These are phyloP conservation scores for Lasioglossum villosulum DNA, from an alignment of 2,888 invertebrate species.

Conservation along the genomic window DNA sequence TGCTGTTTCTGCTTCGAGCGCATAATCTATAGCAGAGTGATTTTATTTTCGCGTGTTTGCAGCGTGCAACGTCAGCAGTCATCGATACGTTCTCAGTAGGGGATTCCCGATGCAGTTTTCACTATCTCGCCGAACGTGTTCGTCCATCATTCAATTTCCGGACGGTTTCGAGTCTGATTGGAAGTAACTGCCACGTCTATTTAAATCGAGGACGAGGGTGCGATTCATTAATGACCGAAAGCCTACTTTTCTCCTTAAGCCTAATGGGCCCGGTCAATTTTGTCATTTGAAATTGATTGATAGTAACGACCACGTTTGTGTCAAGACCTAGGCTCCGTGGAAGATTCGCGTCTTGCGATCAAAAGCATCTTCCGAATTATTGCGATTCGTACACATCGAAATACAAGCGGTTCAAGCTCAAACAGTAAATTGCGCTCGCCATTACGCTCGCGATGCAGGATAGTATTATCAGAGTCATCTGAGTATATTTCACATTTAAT, in stretches of 20 bases:
- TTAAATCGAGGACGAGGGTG: not conserved
- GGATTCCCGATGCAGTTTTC: not conserved
- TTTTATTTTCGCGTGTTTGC: not conserved
- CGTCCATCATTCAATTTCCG: constrained; percentile 36
- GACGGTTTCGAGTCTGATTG: constrained; percentile 28
- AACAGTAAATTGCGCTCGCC: not conserved
- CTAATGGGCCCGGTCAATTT: constrained; percentile 27
- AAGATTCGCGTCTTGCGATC: not conserved
- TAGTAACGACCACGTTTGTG: constrained; percentile 42
- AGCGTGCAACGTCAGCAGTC: not conserved
- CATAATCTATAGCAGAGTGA: not conserved
- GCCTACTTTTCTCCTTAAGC: not conserved
- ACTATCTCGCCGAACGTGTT: not conserved
- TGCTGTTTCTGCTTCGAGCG: not conserved
- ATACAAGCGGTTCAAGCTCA: not conserved
- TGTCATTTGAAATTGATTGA: constrained; percentile 45
- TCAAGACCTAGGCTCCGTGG: not conserved
- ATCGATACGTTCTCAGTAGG: not conserved
- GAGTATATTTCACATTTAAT: not conserved
- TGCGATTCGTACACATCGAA: not conserved
- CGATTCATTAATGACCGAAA: not conserved
- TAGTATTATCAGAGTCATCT: too few relatives aligned
- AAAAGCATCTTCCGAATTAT: too few relatives aligned
- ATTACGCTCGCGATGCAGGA: not conserved
- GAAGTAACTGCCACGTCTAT: constrained; percentile 25